These are phyloP conservation scores for Marmota flaviventris DNA, from an alignment of 2,113 vertebrate species.

Conservation along the genomic window DNA sequence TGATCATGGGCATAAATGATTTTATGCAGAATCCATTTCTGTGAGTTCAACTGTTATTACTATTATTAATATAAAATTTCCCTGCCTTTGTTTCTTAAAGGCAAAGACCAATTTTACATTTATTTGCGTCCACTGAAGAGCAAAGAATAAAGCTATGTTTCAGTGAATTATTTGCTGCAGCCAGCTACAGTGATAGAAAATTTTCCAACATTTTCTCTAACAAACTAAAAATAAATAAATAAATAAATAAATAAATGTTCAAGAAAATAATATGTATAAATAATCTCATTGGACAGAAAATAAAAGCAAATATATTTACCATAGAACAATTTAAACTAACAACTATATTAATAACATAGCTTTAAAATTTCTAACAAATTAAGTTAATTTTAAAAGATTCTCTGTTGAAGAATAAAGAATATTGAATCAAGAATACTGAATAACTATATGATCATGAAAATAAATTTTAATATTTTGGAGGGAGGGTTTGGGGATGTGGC, in stretches of 20 bases:
- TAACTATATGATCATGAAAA: background rate
- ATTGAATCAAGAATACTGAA: background rate
- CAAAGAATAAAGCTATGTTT: background rate
- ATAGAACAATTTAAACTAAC: background rate
- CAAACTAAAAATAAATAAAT: background rate
- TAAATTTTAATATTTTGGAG: background rate
- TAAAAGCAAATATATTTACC: background rate
- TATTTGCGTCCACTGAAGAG: background rate
- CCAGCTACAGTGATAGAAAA: background rate
- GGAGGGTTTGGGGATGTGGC: too few relatives aligned
- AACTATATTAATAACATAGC: background rate
- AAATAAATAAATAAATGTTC: background rate
- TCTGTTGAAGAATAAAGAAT: background rate
- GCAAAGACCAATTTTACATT: background rate
- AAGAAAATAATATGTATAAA: background rate
- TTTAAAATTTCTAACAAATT: background rate
- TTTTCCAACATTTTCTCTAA: background rate
- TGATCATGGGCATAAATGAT: background rate
- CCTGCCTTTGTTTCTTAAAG: background rate
- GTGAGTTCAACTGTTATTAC: background rate
- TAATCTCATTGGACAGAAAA: background rate
- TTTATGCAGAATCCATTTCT: slow-evolving; percentile 1
- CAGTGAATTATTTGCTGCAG: background rate
- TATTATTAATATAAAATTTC: background rate
- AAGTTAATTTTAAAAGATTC: background rate